Conservation (phyloP, 1,140 invertebrate genomes). For the Tribolium castaneum region DNA sequence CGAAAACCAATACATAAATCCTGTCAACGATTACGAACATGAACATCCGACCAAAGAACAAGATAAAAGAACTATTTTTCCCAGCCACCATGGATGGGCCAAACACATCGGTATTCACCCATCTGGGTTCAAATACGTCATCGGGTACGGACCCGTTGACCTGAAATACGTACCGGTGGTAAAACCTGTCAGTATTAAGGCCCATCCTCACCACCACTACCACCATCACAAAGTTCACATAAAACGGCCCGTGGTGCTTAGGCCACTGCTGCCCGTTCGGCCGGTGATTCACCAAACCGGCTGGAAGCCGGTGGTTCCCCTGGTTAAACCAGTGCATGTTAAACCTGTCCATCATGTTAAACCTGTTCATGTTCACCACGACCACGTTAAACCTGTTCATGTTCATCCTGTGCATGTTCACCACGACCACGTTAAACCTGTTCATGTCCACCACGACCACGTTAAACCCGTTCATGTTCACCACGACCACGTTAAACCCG, state of each 20-base stretch:
- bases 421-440: background rate
- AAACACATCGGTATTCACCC: conserved; percentile 55
- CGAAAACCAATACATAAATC: conserved; percentile 50
- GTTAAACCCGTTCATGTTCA: conserved; percentile 32
- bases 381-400: conserved; percentile 13
- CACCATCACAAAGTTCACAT: conserved; percentile 30
- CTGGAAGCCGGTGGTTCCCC: conserved; percentile 40
- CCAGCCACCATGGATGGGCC: conserved; percentile 46
- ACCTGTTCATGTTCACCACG: conserved; percentile 36
- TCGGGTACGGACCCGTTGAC: conserved; percentile 55
- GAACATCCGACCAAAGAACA: conserved; percentile 52
- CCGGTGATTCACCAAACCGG: conserved; percentile 40
- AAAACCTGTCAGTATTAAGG: conserved; percentile 49
- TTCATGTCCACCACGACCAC: conserved; percentile 9
- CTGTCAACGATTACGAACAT: conserved; percentile 53
- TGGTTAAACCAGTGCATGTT: background rate
- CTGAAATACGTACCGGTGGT: conserved; percentile 52
- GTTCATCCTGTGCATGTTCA: background rate
- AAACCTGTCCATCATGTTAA: conserved; percentile 41
- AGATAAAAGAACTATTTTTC: conserved; percentile 59
- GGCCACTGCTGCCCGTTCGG: conserved; percentile 12
- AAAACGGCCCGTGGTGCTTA: conserved; percentile 14
- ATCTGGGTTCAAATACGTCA: conserved; percentile 51
- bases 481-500: conserved; percentile 29
- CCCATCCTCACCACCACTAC: conserved; percentile 19